phyloP scores from a whole-genome alignment of 2,113 vertebrate species.

The Hoplias malabaricus region DNA sequence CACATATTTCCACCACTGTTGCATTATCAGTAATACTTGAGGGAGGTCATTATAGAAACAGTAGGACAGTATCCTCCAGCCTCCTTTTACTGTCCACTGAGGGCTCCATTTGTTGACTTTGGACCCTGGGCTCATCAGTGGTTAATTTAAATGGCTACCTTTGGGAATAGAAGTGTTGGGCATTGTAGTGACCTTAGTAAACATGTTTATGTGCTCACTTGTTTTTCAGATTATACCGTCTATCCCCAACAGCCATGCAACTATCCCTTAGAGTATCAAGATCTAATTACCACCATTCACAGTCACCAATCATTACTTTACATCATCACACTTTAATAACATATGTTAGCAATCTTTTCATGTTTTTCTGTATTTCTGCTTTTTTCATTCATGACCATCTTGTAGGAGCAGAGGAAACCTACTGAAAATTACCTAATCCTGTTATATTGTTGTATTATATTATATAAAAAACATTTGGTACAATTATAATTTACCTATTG shows the following conservation, averaged over 20 bases:
- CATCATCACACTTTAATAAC: neutral
- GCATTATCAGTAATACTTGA: neutral
- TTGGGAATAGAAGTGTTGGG: slow-evolving; percentile 37
- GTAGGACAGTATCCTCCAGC: slow-evolving; percentile 30
- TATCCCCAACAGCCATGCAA: neutral
- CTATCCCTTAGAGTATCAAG: neutral
- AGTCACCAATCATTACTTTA: neutral
- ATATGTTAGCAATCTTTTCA: too few species aligned
- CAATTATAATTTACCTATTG: too few species aligned
- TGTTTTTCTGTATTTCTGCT: too few species aligned
- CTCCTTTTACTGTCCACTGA: slow-evolving; percentile 34
- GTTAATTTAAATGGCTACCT: slow-evolving; percentile 50
- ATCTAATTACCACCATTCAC: neutral
- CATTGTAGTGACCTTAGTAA: slow-evolving; percentile 46
- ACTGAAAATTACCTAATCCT: too few species aligned
- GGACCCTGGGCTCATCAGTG: slow-evolving; percentile 13
- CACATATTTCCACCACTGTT: slow-evolving; percentile 14
- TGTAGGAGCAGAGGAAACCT: too few species aligned
- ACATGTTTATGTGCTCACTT: slow-evolving; percentile 39
- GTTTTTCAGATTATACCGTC: neutral
- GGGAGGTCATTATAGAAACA: slow-evolving; percentile 38
- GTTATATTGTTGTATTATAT: too few species aligned
- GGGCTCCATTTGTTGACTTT: slow-evolving; percentile 30
- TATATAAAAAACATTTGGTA: too few species aligned
- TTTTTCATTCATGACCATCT: too few species aligned